Evolutionary conservation across 2,113 vertebrate species (phyloP), one percentile per base, ranked within the genome.

Genomic region (Capreolus pygargus): DNA sequence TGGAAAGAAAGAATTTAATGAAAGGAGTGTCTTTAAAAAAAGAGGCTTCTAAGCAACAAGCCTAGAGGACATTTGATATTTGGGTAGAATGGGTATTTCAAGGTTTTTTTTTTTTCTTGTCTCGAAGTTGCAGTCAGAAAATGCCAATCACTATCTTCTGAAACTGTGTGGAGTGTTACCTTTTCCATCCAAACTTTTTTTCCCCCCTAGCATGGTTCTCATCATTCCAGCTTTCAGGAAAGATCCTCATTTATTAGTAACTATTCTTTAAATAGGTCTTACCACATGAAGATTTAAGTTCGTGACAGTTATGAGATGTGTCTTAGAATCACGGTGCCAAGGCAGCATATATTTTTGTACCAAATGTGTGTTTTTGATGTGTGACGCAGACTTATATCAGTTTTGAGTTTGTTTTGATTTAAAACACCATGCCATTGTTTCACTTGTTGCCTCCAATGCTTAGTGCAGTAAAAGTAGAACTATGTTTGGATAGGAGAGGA

Each of bases 201-300:
- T 33, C 92, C n/a, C 88, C 96, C 97, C 92, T 96, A 92, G 97
- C 92, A 86, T 87, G 76, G 97, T 98, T 98, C 97, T 97, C 96
- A 98, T 98, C 94, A 79, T 98, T 97, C 98, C 95, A 97, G 94
- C 95, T 98, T 94, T 98, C 95, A 96, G 93, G 96, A 97, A 96
- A 98, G 94, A 95, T 97, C 70, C 81, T 97, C 55, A 70, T 61
- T 96, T 96, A 84, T 92, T 84, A 28, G 79, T 98, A 97, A 96
- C 96, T 88, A 1, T 2, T 67, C 89, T 85, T 84, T 91, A 97
- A 96, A 86, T 60, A 21, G 83, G 95, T 97, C 96, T 98, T 91
- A 57, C 88, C 94, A 64, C 97, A 78, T 95, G 61, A 96, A 91
- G 55, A 86, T 30, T 60, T 96, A 83, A 33, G 39, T 94, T 91